phyloP scores from a whole-genome alignment of 2,113 vertebrate genomes.

The Melanerpes aurifrons region DNA sequence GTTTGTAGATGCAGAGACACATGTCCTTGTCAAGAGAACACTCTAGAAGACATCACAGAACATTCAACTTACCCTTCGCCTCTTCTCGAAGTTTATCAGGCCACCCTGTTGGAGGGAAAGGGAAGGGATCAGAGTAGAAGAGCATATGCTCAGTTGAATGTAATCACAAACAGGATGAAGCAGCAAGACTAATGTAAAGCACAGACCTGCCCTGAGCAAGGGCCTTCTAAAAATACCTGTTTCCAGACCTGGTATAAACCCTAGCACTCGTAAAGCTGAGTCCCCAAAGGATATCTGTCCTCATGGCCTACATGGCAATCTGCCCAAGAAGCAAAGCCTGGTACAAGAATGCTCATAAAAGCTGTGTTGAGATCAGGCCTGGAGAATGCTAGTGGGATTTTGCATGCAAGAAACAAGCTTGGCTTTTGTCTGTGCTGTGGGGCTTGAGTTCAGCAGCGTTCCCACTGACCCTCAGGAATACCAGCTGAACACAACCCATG shows the following conservation, averaged over 20 bases:
- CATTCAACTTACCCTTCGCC: conserved; percentile 84
- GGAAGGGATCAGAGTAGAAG: not conserved
- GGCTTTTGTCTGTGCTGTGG: not conserved
- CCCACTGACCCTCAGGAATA: not conserved
- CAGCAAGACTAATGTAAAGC: not conserved
- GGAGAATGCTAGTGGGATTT: not conserved
- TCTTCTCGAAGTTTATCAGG: conserved; percentile 96
- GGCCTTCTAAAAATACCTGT: not conserved
- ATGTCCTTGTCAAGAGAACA: not conserved
- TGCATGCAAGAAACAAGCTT: not conserved
- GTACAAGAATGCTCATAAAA: not conserved
- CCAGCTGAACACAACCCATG: not conserved
- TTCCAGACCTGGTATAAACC: not conserved
- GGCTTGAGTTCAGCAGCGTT: not conserved
- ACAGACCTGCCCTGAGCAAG: not conserved
- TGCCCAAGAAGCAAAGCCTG: not conserved
- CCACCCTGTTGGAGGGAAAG: conserved; percentile 82
- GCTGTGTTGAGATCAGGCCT: not conserved
- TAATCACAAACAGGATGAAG: not conserved
- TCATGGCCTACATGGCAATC: not conserved
- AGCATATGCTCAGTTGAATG: not conserved
- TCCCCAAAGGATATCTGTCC: not conserved
- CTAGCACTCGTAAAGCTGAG: accelerated
- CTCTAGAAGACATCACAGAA: not conserved
- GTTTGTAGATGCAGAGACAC: not conserved